Evolutionary conservation across 2,888 invertebrate species (phyloP).

Genomic region (Agelastica alni): DNA sequence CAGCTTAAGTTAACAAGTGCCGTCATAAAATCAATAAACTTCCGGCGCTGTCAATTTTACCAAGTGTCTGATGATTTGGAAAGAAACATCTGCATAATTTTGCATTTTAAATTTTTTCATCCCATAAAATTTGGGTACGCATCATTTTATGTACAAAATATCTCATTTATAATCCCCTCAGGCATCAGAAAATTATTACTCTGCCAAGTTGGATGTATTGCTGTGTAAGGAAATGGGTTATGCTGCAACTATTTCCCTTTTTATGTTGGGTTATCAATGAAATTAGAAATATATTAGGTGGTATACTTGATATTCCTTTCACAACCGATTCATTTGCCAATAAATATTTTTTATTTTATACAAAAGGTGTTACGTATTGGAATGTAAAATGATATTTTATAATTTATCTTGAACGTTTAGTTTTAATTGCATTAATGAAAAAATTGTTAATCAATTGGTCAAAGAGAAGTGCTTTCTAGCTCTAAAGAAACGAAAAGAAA

Average conservation of each 20-base stretch:
- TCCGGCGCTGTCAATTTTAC: constrained; percentile 1
- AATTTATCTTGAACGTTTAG: too few relatives aligned
- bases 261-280: not conserved
- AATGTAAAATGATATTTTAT: too few relatives aligned
- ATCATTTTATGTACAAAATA: constrained; percentile 11
- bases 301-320: too few relatives aligned
- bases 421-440: too few relatives aligned
- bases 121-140: constrained; percentile 7
- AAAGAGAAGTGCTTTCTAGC: too few relatives aligned
- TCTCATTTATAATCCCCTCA: constrained; percentile 10
- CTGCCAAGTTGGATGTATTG: constrained; percentile 6
- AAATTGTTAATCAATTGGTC: too few relatives aligned
- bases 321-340: too few relatives aligned
- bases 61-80: constrained; percentile 10
- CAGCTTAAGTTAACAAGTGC: too few relatives aligned
- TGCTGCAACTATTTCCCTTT: not conserved
- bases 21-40: constrained; percentile 3
- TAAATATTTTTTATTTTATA: too few relatives aligned
- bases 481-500: too few relatives aligned
- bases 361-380: too few relatives aligned
- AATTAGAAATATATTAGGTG: too few relatives aligned
- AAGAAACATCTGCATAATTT: constrained; percentile 11
- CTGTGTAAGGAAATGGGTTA: constrained; percentile 1
- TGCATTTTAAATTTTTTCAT: constrained; percentile 9
- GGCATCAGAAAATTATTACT: constrained; percentile 4